A percentile compares a stretch with the other conserved stretches of the same genome.
These are phyloP conservation scores for Poeciliopsis presidionis DNA, from an alignment of 2,797 vertebrate genomes.

Conservation along the genomic window DNA sequence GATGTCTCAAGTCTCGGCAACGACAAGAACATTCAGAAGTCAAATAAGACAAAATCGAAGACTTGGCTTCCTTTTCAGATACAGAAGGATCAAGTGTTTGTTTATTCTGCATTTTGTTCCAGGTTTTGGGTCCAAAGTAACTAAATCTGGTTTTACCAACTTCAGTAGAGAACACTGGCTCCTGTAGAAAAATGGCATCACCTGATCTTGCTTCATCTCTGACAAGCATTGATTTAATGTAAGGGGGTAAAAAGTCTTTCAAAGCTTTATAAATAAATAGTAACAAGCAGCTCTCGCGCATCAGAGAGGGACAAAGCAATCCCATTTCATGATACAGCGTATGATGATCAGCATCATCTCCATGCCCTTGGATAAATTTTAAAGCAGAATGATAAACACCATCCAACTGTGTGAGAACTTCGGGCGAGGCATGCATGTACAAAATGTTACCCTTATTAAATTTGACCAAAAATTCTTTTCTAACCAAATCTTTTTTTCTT, in stretches of 20 bases:
- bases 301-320: neutral
- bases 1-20: neutral
- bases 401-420: neutral
- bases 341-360: neutral
- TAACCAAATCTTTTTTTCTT: neutral
- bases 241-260: neutral
- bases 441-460: neutral
- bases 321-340: neutral
- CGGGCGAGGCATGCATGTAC: neutral
- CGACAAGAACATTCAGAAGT: neutral
- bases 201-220: accelerated
- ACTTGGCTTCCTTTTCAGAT: neutral
- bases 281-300: neutral
- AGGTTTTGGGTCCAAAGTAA: neutral
- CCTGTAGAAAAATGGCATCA: neutral
- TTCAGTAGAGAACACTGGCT: neutral
- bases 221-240: slow-evolving; percentile 5
- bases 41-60: neutral
- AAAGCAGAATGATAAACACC: neutral
- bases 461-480: neutral
- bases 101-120: neutral
- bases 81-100: neutral
- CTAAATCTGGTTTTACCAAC: neutral
- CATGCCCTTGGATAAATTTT: neutral
- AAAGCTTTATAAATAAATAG: slow-evolving; percentile 1